Percentiles rank a stretch among this genome's conserved stretches.
phyloP scores from a whole-genome alignment of 2,113 vertebrate species.

The Vombatus ursinus region DNA sequence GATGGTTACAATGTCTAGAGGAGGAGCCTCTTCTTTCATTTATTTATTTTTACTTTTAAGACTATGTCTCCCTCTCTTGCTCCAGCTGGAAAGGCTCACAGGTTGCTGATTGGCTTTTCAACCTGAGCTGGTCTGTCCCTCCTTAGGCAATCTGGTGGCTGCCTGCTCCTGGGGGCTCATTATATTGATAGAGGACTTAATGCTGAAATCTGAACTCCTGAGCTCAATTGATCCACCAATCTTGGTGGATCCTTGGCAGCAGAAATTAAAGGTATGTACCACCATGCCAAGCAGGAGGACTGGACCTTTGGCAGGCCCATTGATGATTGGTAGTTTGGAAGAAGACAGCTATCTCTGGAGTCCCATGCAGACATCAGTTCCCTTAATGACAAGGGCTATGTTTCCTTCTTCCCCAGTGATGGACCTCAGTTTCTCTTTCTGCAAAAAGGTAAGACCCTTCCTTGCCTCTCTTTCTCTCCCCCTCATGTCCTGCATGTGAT shows the following conservation, averaged over 20 bases:
- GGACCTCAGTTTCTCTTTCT: neutral
- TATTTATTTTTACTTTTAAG: neutral
- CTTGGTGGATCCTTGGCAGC: neutral
- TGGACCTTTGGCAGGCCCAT: neutral
- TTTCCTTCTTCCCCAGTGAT: neutral
- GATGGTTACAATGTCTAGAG: neutral
- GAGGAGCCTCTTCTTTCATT: neutral
- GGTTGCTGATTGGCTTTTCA: neutral
- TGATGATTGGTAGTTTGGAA: neutral
- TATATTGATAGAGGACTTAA: neutral
- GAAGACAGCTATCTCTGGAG: neutral
- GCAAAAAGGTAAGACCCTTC: neutral
- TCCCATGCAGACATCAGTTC: neutral
- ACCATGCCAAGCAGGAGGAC: neutral
- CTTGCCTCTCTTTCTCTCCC: neutral
- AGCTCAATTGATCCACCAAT: neutral
- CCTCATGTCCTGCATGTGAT: neutral
- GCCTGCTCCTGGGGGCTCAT: neutral
- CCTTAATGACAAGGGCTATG: neutral
- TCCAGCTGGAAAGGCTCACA: neutral
- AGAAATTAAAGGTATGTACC: neutral
- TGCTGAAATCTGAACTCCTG: neutral
- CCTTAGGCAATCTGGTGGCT: neutral
- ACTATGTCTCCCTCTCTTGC: neutral
- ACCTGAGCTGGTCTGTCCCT: neutral